Evolutionary conservation across 2,113 vertebrate genomes (phyloP).

Genomic region (Rhineura floridana): DNA sequence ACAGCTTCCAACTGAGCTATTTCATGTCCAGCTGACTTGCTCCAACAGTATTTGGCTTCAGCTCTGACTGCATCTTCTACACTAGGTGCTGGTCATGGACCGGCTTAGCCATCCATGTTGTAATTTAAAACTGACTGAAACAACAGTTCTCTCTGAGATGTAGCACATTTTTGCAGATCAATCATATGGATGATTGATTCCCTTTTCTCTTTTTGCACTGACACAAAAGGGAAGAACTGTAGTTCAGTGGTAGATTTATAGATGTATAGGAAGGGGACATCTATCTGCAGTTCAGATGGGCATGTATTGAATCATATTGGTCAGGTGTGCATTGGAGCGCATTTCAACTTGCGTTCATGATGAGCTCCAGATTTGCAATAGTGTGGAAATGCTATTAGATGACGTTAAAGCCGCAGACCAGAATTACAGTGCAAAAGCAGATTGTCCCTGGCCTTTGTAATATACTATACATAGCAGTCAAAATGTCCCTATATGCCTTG

Average conservation of each 20-base stretch:
- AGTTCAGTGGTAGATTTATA: constrained; percentile 5
- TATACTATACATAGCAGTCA: background rate
- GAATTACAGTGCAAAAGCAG: background rate
- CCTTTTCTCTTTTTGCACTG: background rate
- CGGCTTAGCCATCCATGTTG: background rate
- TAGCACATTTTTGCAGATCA: background rate
- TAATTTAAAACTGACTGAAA: background rate
- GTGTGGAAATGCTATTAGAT: background rate
- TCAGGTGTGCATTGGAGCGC: background rate
- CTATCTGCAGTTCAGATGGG: background rate
- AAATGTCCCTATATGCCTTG: background rate
- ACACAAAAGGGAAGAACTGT: background rate
- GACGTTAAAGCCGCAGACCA: background rate
- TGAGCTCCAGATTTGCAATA: background rate
- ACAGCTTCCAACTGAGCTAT: background rate
- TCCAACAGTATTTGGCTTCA: no score
- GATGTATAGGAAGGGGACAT: background rate
- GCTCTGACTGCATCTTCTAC: no score
- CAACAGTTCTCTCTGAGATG: background rate
- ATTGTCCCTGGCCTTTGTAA: background rate
- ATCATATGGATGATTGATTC: constrained; percentile 1
- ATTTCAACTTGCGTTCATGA: background rate
- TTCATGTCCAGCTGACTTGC: no score
- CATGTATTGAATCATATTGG: background rate
- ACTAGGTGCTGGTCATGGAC: no score